phyloP scores from a whole-genome alignment of 2,888 invertebrate genomes.

The Timema cristinae region DNA sequence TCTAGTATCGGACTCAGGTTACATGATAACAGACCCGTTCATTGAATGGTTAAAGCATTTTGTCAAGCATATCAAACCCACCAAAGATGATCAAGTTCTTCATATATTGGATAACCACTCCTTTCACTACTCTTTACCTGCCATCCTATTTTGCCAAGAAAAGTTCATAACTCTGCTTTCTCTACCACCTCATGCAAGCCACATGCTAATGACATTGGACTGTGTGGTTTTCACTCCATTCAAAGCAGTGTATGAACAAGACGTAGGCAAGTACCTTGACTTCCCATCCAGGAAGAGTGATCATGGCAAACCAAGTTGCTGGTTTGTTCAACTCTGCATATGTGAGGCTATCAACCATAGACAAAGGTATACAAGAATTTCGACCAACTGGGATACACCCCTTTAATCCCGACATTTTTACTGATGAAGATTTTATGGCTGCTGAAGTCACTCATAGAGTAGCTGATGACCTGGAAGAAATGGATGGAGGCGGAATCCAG shows the following conservation, averaged over 20 bases:
- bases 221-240: constrained; percentile 8
- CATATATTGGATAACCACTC: constrained; percentile 31
- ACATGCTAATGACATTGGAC: constrained; percentile 31
- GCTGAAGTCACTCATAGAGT: too few relatives aligned
- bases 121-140: constrained; percentile 28
- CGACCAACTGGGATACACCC: constrained; percentile 12
- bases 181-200: constrained; percentile 30
- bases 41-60: constrained; percentile 32
- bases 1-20: constrained; percentile 31
- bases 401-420: constrained; percentile 13
- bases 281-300: constrained; percentile 6
- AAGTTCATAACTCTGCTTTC: constrained; percentile 28
- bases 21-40: constrained; percentile 29
- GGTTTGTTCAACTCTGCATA: constrained; percentile 2
- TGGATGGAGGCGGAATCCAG: too few relatives aligned
- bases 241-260: neutral
- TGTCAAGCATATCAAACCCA: constrained; percentile 26
- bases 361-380: constrained; percentile 11
- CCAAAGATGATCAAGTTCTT: constrained; percentile 29
- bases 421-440: constrained; percentile 6
- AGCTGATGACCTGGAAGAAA: too few relatives aligned
- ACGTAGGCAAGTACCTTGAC: constrained; percentile 14
- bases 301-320: constrained; percentile 2
- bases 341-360: neutral
- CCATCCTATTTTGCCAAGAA: constrained; percentile 28